These are phyloP conservation scores for Chrosomus eos DNA, from an alignment of 2,797 vertebrate species.

Conservation along the genomic window DNA sequence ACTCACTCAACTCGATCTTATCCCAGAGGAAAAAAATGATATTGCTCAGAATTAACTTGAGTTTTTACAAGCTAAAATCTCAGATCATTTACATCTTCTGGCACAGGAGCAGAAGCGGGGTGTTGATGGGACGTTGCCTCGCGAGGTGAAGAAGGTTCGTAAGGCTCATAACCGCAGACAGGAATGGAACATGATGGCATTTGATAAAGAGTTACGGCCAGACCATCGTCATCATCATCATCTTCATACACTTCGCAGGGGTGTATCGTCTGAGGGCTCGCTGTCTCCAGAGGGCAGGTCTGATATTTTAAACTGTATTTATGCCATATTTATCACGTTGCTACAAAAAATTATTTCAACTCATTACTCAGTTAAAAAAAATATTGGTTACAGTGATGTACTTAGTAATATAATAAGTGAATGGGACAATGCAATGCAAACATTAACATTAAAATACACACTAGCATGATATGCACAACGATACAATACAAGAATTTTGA, in stretches of 20 bases:
- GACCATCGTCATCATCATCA: conserved; percentile 79
- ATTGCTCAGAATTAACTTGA: too few species aligned
- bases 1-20: background rate
- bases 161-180: conserved; percentile 88
- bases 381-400: background rate
- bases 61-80: background rate
- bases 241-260: conserved; percentile 73
- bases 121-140: conserved; percentile 82
- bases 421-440: background rate
- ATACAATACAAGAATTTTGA: background rate
- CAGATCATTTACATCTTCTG: background rate
- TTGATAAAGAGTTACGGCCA: conserved; percentile 90
- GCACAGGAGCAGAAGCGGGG: conserved; percentile 83
- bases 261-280: conserved; percentile 85
- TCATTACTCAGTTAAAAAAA: background rate
- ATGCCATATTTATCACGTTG: background rate
- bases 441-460: background rate
- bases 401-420: background rate
- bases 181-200: conserved; percentile 92
- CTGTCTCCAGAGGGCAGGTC: conserved; percentile 87
- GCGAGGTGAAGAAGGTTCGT: conserved; percentile 90
- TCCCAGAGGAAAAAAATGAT: background rate
- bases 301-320: background rate
- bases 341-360: background rate
- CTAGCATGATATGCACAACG: background rate